Conservation (phyloP, 2,888 invertebrate species). For the Lepidocyrtinus sp. region DNA sequence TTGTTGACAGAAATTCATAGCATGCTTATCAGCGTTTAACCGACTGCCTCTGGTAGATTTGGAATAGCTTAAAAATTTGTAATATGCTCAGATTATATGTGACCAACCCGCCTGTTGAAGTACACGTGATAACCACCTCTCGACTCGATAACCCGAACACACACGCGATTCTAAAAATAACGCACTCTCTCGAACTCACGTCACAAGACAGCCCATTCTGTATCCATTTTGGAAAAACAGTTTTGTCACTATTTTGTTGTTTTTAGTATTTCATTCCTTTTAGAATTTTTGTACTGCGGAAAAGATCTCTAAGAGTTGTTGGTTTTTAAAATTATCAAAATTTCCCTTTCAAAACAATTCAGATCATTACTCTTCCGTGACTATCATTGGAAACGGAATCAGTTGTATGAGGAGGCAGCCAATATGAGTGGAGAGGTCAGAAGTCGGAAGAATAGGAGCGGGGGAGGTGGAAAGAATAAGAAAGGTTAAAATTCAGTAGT, state of each 20-base stretch:
- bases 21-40: slow-evolving; percentile 14
- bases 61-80: too few relatives aligned
- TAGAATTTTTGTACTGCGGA: not conserved
- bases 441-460: slow-evolving; percentile 15
- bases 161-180: slow-evolving; percentile 31
- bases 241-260: slow-evolving; percentile 1
- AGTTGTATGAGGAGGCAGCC: slow-evolving; percentile 13
- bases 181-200: slow-evolving; percentile 18
- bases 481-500: slow-evolving; percentile 9
- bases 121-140: slow-evolving; percentile 5
- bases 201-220: slow-evolving; percentile 14
- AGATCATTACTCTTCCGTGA: slow-evolving; percentile 29
- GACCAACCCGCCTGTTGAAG: not conserved
- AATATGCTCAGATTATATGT: too few relatives aligned
- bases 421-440: slow-evolving; percentile 36
- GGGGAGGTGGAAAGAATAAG: slow-evolving; percentile 15
- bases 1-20: slow-evolving; percentile 4
- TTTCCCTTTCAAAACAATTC: slow-evolving; percentile 30
- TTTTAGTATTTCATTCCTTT: slow-evolving; percentile 2
- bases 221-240: slow-evolving; percentile 25
- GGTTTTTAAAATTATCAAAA: not conserved
- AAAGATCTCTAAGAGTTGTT: not conserved
- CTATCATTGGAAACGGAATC: slow-evolving; percentile 43
- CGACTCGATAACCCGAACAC: slow-evolving; percentile 11
- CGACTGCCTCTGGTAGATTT: too few relatives aligned